phyloP scores from a whole-genome alignment of 1,140 invertebrate species.

The Drosophila pseudoananassae region DNA sequence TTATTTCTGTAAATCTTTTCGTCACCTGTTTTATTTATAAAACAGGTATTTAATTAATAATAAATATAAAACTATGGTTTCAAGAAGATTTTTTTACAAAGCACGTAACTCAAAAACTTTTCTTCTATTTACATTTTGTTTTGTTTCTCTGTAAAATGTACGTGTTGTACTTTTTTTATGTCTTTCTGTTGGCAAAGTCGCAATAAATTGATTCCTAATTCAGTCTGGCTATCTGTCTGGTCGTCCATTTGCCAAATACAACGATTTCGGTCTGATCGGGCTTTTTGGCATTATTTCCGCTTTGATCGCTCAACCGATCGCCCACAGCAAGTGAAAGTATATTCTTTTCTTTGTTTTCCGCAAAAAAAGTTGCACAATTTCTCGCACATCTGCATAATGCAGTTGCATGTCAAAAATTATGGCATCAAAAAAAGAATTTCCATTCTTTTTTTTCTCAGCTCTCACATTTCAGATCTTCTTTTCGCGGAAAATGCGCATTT shows the following conservation, averaged over 20 bases:
- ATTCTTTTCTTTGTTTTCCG: conserved; percentile 13
- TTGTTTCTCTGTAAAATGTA: conserved; percentile 10
- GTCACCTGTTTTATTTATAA: too few species aligned
- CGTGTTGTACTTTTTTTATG: conserved; percentile 17
- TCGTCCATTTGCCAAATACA: conserved; percentile 35
- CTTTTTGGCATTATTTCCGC: conserved; percentile 58
- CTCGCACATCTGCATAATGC: conserved; percentile 9
- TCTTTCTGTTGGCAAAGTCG: conserved; percentile 62
- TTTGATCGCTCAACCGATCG: conserved; percentile 14
- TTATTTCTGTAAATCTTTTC: too few species aligned
- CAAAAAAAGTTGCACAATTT: conserved; percentile 18
- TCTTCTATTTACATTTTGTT: conserved; percentile 1
- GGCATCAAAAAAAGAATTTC: background rate
- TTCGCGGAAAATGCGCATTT: background rate
- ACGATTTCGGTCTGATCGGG: conserved; percentile 39
- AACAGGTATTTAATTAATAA: too few species aligned
- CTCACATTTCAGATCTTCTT: background rate
- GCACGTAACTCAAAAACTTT: background rate
- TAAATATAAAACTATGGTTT: too few species aligned
- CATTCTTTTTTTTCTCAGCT: background rate
- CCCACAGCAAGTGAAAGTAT: conserved; percentile 38
- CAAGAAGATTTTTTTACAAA: too few species aligned
- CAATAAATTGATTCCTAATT: conserved; percentile 80
- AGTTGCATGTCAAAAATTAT: conserved; percentile 8
- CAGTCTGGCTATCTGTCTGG: conserved; percentile 52